Conservation (phyloP, 2,113 vertebrate species). For the Chionis minor region DNA sequence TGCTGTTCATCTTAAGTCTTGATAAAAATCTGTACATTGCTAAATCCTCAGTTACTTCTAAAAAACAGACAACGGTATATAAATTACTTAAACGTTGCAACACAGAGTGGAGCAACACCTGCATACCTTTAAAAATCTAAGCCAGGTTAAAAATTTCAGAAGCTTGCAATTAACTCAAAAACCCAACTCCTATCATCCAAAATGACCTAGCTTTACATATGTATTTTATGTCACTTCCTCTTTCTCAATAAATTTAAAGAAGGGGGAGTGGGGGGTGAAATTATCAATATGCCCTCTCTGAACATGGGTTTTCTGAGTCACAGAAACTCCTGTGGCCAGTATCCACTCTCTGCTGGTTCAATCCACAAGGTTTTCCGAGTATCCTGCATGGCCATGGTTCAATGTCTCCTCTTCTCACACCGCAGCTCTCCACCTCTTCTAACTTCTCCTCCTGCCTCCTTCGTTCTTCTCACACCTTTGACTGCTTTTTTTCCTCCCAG, state of each 20-base stretch:
- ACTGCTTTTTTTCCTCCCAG: neutral
- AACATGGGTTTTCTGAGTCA: neutral
- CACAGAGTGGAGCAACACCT: neutral
- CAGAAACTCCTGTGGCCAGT: neutral
- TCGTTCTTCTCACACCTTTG: neutral
- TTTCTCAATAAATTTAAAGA: neutral
- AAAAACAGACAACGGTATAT: neutral
- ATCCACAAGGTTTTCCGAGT: neutral
- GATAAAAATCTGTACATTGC: slow-evolving; percentile 64
- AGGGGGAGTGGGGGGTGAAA: too few species aligned
- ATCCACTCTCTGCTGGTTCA: neutral
- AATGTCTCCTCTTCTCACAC: neutral
- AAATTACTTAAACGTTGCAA: slow-evolving; percentile 1
- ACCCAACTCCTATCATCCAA: neutral
- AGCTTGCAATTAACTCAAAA: neutral
- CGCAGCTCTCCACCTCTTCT: neutral
- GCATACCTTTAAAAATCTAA: slow-evolving; percentile 5
- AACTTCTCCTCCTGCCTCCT: neutral
- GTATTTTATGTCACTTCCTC: neutral
- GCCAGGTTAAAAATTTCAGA: neutral
- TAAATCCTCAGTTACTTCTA: neutral
- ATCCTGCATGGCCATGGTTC: neutral
- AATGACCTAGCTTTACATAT: neutral
- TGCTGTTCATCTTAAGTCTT: neutral
- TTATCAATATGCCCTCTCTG: neutral